These are phyloP conservation scores for Sorex araneus DNA, from an alignment of 2,113 vertebrate species.

Conservation along the genomic window DNA sequence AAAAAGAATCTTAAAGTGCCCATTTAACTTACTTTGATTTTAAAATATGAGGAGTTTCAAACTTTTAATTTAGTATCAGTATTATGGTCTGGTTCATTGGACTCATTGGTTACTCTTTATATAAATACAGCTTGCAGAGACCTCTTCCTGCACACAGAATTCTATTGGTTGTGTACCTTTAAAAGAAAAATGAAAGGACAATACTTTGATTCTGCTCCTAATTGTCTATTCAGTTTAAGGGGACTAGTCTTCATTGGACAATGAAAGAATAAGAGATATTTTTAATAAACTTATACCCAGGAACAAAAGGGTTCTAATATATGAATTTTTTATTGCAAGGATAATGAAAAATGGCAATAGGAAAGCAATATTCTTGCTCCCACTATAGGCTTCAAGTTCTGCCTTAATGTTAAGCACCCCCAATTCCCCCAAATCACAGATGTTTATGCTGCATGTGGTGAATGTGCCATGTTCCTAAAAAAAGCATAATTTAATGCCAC, in stretches of 20 bases:
- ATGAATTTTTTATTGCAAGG: not conserved
- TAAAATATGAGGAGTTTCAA: not conserved
- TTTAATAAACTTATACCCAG: not conserved
- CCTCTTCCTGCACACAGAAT: not conserved
- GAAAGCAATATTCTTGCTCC: not conserved
- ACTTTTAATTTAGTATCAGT: conserved; percentile 27
- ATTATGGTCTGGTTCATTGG: conserved; percentile 30
- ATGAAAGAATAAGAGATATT: conserved; percentile 16
- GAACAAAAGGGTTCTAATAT: conserved; percentile 12
- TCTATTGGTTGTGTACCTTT: not conserved
- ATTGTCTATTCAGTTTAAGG: conserved; percentile 31
- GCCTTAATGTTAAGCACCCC: not conserved
- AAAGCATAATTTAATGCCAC: not conserved
- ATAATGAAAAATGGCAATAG: not conserved
- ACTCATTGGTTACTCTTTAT: not conserved
- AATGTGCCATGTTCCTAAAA: not conserved
- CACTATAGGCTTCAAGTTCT: not conserved
- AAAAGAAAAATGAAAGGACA: conserved; percentile 41
- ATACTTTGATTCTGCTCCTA: not conserved
- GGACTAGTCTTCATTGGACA: conserved; percentile 38
- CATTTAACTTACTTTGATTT: not conserved
- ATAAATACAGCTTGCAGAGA: not conserved
- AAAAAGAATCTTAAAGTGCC: not conserved
- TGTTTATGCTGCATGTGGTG: not conserved
- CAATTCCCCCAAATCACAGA: not conserved